phyloP scores from a whole-genome alignment of 2,888 invertebrate genomes.

The Ditylenchus weischeri region DNA sequence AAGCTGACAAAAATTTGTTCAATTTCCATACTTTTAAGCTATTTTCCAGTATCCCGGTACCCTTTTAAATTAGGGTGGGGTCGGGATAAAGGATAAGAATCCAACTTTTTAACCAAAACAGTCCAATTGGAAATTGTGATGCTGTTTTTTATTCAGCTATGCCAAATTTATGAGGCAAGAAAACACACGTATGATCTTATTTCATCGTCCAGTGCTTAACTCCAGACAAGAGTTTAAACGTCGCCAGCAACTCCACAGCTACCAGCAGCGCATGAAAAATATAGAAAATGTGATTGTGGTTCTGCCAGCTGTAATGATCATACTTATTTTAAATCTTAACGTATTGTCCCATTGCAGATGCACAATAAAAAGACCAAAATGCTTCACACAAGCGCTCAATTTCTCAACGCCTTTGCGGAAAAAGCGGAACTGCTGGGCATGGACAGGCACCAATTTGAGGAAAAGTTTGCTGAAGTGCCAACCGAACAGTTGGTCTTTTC shows the following conservation, averaged over 20 bases:
- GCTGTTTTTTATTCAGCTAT: constrained; percentile 27
- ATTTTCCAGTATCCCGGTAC: too few species aligned
- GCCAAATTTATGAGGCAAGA: constrained; percentile 35
- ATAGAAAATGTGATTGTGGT: constrained; percentile 33
- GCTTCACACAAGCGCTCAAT: constrained; percentile 30
- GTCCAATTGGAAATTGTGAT: too few species aligned
- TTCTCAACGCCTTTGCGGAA: constrained; percentile 32
- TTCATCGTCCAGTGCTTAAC: constrained; percentile 25
- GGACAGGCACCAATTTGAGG: constrained; percentile 27
- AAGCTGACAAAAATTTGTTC: too few species aligned
- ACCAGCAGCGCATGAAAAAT: constrained; percentile 19
- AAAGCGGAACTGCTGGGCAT: constrained; percentile 38
- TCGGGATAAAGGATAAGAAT: too few species aligned
- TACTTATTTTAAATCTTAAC: neutral
- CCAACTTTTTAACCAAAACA: too few species aligned
- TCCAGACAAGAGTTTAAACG: constrained; percentile 37
- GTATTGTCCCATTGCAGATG: neutral
- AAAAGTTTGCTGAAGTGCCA: constrained; percentile 25
- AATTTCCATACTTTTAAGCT: too few species aligned
- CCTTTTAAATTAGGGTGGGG: too few species aligned
- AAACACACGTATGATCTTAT: constrained; percentile 29
- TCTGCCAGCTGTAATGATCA: constrained; percentile 26
- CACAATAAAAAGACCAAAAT: constrained; percentile 27
- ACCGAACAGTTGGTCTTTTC: constrained; percentile 7
- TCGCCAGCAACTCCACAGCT: constrained; percentile 19